These are phyloP conservation scores for Idaea straminata DNA, from an alignment of 2,888 invertebrate species.

Conservation along the genomic window DNA sequence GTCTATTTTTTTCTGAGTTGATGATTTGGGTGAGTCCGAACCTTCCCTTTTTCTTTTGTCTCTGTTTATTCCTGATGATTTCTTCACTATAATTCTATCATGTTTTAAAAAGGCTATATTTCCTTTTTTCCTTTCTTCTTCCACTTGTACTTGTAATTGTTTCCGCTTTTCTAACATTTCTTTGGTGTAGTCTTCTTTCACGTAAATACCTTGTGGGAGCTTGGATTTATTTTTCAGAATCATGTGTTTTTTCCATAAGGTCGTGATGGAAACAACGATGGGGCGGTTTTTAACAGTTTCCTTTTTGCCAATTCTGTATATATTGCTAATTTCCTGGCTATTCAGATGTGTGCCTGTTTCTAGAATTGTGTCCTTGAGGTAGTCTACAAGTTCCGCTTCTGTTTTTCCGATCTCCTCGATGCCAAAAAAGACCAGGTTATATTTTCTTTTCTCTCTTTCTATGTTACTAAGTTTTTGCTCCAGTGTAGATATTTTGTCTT, in stretches of 20 bases:
- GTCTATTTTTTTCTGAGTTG: conserved; percentile 4
- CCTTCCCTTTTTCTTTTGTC: conserved; percentile 8
- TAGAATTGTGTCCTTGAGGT: background rate
- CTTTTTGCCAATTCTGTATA: conserved; percentile 4
- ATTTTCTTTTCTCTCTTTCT: conserved; percentile 12
- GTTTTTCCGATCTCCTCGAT: conserved; percentile 6
- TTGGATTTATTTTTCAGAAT: conserved; percentile 3
- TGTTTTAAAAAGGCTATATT: conserved; percentile 5
- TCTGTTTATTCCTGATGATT: background rate
- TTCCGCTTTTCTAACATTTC: conserved; percentile 2
- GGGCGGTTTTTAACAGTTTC: background rate
- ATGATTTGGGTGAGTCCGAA: background rate
- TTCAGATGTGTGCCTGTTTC: conserved; percentile 3
- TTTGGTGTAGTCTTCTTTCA: conserved; percentile 7
- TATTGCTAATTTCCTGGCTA: conserved; percentile 6
- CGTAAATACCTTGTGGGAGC: background rate
- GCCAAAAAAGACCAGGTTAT: conserved; percentile 14
- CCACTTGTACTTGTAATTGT: background rate
- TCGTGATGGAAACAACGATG: background rate
- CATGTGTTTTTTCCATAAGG: background rate
- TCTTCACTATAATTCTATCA: conserved; percentile 4
- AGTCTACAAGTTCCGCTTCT: conserved; percentile 3
- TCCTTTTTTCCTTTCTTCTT: conserved; percentile 7
- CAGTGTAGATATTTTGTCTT: conserved; percentile 4
- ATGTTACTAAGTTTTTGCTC: conserved; percentile 8